Conservation (phyloP, 2,113 vertebrate genomes). For the Cololabis saira region DNA sequence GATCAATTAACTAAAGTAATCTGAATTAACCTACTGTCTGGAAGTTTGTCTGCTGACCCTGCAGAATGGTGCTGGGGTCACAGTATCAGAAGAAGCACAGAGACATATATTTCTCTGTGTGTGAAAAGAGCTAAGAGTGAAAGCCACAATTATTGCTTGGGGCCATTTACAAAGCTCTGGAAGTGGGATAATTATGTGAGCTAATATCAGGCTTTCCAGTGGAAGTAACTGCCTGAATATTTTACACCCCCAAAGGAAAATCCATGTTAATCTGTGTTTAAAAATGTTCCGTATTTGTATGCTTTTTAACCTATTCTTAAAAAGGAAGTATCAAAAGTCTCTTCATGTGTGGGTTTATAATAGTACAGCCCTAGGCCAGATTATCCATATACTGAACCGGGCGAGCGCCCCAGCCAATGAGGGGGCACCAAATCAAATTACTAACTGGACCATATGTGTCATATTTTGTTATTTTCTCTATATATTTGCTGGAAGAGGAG, state of each 20-base stretch:
- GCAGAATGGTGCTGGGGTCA: conserved; percentile 81
- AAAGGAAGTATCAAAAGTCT: background rate
- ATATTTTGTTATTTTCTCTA: no score
- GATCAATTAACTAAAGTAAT: conserved; percentile 88
- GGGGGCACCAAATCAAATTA: no score
- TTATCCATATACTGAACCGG: no score
- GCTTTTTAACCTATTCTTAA: background rate
- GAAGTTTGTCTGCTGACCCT: conserved; percentile 85
- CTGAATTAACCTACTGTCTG: conserved; percentile 86
- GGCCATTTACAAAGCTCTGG: conserved; percentile 74
- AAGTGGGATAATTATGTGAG: conserved; percentile 68
- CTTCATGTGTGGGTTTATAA: conserved; percentile 1
- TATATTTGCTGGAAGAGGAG: no score
- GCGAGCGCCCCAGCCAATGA: no score
- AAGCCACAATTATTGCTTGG: conserved; percentile 69
- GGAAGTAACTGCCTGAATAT: conserved; percentile 50
- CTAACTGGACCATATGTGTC: no score
- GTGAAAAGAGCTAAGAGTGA: conserved; percentile 58
- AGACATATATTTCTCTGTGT: conserved; percentile 66
- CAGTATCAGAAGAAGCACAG: conserved; percentile 56
- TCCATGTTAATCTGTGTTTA: background rate
- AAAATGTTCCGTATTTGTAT: background rate
- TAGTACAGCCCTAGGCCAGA: no score
- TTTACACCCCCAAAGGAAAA: conserved; percentile 26
- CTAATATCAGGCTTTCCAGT: conserved; percentile 56